These are phyloP conservation scores for Threskiornis aethiopicus DNA, from an alignment of 2,797 vertebrate genomes.

Conservation along the genomic window DNA sequence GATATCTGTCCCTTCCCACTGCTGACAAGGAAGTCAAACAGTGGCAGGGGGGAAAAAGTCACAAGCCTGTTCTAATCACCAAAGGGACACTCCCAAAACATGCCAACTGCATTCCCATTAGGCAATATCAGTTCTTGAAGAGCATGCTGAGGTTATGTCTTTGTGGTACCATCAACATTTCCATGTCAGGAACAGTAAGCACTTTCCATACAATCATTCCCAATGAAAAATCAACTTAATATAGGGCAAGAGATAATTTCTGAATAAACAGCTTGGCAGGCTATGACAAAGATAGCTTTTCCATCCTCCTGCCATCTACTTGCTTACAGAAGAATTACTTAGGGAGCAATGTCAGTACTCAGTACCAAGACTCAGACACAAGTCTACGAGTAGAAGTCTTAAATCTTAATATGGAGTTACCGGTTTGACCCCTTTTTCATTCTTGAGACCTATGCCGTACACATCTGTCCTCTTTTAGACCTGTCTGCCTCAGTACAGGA, in stretches of 20 bases:
- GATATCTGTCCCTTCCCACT: neutral
- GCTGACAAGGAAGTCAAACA: neutral
- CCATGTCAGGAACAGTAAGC: neutral
- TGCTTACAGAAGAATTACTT: neutral
- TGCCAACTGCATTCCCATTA: neutral
- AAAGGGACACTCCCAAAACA: neutral
- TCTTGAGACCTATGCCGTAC: neutral
- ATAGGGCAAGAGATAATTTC: neutral
- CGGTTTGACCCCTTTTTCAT: neutral
- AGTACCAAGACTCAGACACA: neutral
- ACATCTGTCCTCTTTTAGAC: neutral
- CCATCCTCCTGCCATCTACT: neutral
- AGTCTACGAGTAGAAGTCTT: neutral
- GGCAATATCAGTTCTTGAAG: neutral
- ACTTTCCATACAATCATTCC: neutral
- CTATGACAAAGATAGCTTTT: neutral
- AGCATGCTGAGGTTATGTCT: neutral
- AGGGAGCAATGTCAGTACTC: neutral
- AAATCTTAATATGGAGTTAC: neutral
- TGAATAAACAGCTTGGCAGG: neutral
- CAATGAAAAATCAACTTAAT: neutral
- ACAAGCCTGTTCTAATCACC: neutral
- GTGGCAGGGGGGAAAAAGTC: neutral
- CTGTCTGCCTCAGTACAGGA: fast-evolving
- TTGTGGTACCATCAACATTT: neutral